phyloP scores from a whole-genome alignment of 2,797 vertebrate species.

The Onychomys torridus region DNA sequence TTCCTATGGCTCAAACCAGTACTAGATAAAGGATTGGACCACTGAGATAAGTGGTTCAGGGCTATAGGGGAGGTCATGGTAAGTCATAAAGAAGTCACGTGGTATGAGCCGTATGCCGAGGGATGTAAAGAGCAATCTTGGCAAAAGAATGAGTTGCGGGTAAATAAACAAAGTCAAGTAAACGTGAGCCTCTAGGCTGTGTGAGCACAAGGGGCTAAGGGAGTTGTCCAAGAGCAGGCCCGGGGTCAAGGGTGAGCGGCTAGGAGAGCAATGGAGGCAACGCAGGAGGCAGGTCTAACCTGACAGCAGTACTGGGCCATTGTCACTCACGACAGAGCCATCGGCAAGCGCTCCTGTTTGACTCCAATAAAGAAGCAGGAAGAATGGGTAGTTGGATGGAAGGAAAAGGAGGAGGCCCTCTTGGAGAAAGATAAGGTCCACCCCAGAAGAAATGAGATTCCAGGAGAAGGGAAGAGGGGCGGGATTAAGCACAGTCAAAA shows the following conservation, averaged over 20 bases:
- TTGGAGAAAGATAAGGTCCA: not conserved
- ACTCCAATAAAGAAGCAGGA: not conserved
- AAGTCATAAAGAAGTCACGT: no score
- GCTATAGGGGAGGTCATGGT: not conserved
- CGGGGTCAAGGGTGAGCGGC: not conserved
- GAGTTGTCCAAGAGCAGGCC: not conserved
- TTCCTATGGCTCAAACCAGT: not conserved
- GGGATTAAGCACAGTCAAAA: not conserved
- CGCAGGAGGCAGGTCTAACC: not conserved
- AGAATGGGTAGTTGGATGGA: not conserved
- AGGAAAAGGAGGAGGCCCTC: not conserved
- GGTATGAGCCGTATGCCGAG: not conserved
- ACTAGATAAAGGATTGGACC: not conserved
- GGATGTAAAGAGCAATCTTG: not conserved
- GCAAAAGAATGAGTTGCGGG: not conserved
- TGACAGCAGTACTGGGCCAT: not conserved
- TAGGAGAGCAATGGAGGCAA: not conserved
- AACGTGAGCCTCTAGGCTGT: not conserved
- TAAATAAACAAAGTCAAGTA: not conserved
- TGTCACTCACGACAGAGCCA: not conserved
- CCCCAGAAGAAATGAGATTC: not conserved
- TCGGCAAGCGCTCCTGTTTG: no score
- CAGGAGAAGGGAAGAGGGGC: not conserved
- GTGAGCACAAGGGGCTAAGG: not conserved
- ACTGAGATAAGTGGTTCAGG: not conserved